Base-by-base conservation (phyloP, 1,140 invertebrate genomes). In the Delia radicum region DNA sequence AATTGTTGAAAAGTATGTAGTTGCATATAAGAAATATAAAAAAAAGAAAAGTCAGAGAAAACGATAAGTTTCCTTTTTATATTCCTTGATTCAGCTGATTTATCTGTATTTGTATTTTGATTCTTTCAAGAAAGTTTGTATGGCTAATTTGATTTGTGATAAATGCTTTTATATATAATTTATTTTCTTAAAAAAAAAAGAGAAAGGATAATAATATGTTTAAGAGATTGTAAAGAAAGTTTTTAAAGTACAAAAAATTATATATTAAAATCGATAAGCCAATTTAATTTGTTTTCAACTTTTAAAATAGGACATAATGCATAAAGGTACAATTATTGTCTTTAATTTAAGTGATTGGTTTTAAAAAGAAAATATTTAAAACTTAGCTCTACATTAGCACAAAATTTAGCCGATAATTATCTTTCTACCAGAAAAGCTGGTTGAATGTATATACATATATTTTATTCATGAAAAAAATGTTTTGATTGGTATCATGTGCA, bases 101-200 rank as follows among this genome's bases (percentile, higher is more conserved):
- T 69, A 69, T 69, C 65, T 69, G 29, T 69, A 37, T 69, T 69
- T 69, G 65, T 69, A 69, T 69, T 69, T 37, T 69, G 29, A 33
- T 69, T 33, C 65, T 69, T 69, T 69, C 18, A 24, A 15, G 10
- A 69, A 69, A 31, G 29, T 69, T 72, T 61, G 67, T 37, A 33
- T 63, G 33, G 69, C 75, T 76, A 76, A 76, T 76, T 76, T 76
- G 75, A 76, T 76, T 76, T 73, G 55, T 73, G 75, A 42, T 72
- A 76, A 76, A 71, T 76, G 75, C 42, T n/a, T 55, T 55, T 73
- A 33, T 69, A 12, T 69, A n/a, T 21, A 69, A 69, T 18, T 18
- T 29, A 21, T 69, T 69, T 69, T 69, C 29, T 37, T 21, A 21
- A 13, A 31, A 69, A n/a, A n/a, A 65, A 65, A 13, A 28, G 24